Conservation (phyloP, 2,113 vertebrate genomes). For the Cebus imitator region DNA sequence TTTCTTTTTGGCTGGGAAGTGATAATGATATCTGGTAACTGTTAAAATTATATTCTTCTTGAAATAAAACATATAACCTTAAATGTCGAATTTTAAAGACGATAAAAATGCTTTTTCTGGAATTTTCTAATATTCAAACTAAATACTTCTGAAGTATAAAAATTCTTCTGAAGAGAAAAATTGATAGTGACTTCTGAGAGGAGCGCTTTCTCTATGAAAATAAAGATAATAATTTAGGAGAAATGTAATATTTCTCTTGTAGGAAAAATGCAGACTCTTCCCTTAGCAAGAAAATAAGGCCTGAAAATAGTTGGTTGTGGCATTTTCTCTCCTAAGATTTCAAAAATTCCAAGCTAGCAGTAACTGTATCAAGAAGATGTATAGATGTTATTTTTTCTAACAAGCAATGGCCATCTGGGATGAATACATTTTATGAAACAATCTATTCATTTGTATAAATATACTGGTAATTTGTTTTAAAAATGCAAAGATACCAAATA, state of each 20-base stretch:
- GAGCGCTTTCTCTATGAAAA: constrained; percentile 5
- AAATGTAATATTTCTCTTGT: neutral
- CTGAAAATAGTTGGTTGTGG: neutral
- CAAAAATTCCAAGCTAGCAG: constrained; percentile 1
- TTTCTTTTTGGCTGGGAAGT: neutral
- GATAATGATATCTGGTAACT: neutral
- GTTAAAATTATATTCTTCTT: constrained; percentile 4
- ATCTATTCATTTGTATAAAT: neutral
- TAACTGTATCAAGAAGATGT: neutral
- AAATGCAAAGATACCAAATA: neutral
- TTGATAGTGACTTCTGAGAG: neutral
- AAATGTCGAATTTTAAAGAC: constrained; percentile 23
- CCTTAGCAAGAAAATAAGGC: neutral
- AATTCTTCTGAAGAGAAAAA: constrained; percentile 13
- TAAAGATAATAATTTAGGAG: neutral
- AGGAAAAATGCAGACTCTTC: neutral
- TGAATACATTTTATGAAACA: constrained; percentile 18
- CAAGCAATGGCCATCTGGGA: neutral
- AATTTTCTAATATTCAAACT: neutral
- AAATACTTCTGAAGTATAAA: neutral
- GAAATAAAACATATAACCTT: neutral
- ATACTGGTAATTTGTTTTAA: constrained; percentile 7
- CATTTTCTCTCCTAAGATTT: neutral
- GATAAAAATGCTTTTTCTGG: neutral
- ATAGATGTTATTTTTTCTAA: neutral